A percentile compares a stretch with the other conserved stretches of the same genome.
phyloP scores from a whole-genome alignment of 2,888 invertebrate species.

The Troides aeacus region DNA sequence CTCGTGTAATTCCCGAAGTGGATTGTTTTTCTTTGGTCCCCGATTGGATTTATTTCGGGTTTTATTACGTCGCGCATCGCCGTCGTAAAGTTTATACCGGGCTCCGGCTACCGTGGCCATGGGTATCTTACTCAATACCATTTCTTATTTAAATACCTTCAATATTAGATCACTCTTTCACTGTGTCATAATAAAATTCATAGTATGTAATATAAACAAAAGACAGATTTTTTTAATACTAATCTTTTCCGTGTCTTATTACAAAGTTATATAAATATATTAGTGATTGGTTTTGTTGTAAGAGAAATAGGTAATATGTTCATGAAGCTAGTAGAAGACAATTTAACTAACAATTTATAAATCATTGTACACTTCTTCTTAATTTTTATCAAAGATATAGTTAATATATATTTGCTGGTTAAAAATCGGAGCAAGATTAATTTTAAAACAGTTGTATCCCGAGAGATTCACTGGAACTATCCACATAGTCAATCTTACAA shows the following conservation, averaged over 20 bases:
- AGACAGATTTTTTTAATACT: no score
- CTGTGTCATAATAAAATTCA: not conserved
- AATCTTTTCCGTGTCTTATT: no score
- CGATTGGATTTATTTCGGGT: slow-evolving; percentile 76
- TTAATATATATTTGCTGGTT: not conserved
- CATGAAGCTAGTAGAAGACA: no score
- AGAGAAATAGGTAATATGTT: no score
- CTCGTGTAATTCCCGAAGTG: slow-evolving; percentile 61
- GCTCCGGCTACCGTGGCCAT: slow-evolving; percentile 58
- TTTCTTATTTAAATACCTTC: slow-evolving; percentile 23
- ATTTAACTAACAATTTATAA: no score
- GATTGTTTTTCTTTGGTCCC: slow-evolving; percentile 74
- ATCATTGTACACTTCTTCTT: no score
- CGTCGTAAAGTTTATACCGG: slow-evolving; percentile 74
- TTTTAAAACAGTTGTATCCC: not conserved
- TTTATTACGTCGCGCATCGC: slow-evolving; percentile 75
- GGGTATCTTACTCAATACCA: slow-evolving; percentile 31
- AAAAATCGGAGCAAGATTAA: not conserved
- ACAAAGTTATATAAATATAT: no score
- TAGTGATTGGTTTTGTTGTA: no score
- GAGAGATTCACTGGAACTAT: not conserved
- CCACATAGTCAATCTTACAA: slow-evolving; percentile 8
- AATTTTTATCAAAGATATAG: no score
- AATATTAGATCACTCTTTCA: slow-evolving; percentile 22
- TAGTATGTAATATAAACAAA: no score